Conservation (phyloP, 2,888 invertebrate genomes). For the Pantelozetes paolii region DNA sequence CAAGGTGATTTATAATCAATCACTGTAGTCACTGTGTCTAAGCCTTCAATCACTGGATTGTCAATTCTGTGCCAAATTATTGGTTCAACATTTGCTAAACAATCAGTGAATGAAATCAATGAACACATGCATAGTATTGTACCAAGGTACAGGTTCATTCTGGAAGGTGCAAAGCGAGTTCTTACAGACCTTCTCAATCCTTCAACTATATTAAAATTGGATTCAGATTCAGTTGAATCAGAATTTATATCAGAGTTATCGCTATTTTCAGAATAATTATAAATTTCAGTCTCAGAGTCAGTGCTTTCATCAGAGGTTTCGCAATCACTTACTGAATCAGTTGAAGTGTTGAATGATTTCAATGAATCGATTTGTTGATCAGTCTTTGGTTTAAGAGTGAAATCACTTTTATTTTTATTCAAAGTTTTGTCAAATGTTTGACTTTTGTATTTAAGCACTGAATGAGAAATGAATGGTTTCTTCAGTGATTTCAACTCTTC, state of each 20-base stretch:
- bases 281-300: slow-evolving; percentile 1
- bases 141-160: not conserved
- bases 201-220: not conserved
- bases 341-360: no score
- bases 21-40: slow-evolving; percentile 8
- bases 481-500: not conserved
- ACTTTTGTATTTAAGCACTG: not conserved
- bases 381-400: no score
- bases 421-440: no score
- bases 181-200: not conserved
- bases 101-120: not conserved
- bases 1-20: slow-evolving; percentile 15
- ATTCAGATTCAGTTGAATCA: not conserved
- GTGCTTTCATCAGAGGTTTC: not conserved
- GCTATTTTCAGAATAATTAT: not conserved
- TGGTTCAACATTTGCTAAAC: slow-evolving; percentile 2
- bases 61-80: slow-evolving; percentile 8
- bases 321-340: no score
- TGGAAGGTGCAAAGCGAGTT: not conserved
- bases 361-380: no score
- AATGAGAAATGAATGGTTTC: not conserved
- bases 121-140: not conserved
- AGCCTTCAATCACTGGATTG: slow-evolving; percentile 7
- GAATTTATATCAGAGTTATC: no score
- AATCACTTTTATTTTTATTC: no score